Conservation (phyloP, 2,888 invertebrate species). For the Microdon myrmicae region DNA sequence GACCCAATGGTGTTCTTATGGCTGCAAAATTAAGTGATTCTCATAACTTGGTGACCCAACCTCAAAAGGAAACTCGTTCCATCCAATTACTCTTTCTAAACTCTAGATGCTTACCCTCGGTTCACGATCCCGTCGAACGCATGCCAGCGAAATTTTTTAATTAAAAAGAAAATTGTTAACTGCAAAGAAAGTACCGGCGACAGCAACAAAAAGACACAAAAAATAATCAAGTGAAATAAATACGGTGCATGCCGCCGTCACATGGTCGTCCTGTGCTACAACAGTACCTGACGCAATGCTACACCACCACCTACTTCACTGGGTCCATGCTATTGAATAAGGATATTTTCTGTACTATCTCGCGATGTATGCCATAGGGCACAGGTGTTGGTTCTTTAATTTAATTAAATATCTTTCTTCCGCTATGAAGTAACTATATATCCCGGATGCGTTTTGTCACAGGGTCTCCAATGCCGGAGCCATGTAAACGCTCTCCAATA, state of each 20-base stretch:
- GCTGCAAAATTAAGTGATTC: constrained; percentile 41
- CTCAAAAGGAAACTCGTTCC: constrained; percentile 14
- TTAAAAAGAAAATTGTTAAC: constrained; percentile 40
- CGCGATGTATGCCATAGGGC: constrained; percentile 15
- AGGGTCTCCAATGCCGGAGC: constrained; percentile 17
- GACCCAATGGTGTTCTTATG: constrained; percentile 17
- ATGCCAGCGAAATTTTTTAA: constrained; percentile 28
- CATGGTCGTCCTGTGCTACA: background rate
- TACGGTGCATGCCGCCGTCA: background rate
- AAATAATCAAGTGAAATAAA: too few relatives aligned
- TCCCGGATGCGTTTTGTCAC: constrained; percentile 16
- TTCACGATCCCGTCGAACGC: constrained; percentile 2
- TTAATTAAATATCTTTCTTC: constrained; percentile 46
- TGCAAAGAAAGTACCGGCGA: constrained; percentile 1
- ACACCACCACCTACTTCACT: constrained; percentile 20
- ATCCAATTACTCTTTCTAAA: constrained; percentile 26
- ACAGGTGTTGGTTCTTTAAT: constrained; percentile 48
- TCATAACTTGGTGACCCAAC: too few relatives aligned
- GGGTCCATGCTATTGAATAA: constrained; percentile 23
- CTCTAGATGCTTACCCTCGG: constrained; percentile 10
- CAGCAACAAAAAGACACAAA: too few relatives aligned
- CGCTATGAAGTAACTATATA: constrained; percentile 15
- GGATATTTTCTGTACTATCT: constrained; percentile 21
- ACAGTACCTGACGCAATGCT: too few relatives aligned
- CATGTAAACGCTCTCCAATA: constrained; percentile 13